Percentiles rank a stretch among this genome's conserved stretches.
These are phyloP conservation scores for Zaprionus taronus DNA, from an alignment of 1,140 invertebrate genomes.

Conservation along the genomic window DNA sequence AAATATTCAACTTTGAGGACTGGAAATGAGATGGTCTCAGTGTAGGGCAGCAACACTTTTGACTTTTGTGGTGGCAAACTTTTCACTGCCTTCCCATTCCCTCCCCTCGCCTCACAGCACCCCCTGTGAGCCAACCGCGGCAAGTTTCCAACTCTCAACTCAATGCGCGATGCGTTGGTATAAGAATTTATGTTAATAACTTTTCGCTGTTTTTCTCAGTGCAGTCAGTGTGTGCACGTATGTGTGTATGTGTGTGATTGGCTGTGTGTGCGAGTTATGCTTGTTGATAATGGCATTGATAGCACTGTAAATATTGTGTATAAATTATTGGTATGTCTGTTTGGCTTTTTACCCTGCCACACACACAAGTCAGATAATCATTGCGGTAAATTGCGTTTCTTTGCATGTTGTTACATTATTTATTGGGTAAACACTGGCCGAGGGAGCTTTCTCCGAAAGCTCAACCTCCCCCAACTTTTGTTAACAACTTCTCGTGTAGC, in stretches of 20 bases:
- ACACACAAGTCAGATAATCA: constrained; percentile 22
- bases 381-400: constrained; percentile 17
- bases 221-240: constrained; percentile 14
- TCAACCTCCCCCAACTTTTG: constrained; percentile 4
- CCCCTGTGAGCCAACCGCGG: constrained; percentile 9
- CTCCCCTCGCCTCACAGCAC: background rate
- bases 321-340: constrained; percentile 42
- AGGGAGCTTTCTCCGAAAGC: constrained; percentile 32
- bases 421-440: constrained; percentile 45
- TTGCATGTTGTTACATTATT: constrained; percentile 2
- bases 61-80: constrained; percentile 74
- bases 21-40: constrained; percentile 30
- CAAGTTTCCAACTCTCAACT: constrained; percentile 50
- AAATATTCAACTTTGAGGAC: constrained; percentile 55
- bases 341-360: background rate
- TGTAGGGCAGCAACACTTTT: constrained; percentile 65
- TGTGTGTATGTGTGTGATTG: constrained; percentile 27
- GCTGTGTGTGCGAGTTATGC: constrained; percentile 51
- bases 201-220: constrained; percentile 49
- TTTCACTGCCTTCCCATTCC: constrained; percentile 31
- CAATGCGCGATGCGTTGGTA: constrained; percentile 51
- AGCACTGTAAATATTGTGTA: constrained; percentile 70
- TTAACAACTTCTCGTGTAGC: constrained; percentile 27
- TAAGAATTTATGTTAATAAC: constrained; percentile 80
- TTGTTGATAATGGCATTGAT: constrained; percentile 78